A percentile compares a stretch with the other conserved stretches of the same genome.
phyloP scores from a whole-genome alignment of 2,888 invertebrate species.

The Caenorhabditis auriculariae region DNA sequence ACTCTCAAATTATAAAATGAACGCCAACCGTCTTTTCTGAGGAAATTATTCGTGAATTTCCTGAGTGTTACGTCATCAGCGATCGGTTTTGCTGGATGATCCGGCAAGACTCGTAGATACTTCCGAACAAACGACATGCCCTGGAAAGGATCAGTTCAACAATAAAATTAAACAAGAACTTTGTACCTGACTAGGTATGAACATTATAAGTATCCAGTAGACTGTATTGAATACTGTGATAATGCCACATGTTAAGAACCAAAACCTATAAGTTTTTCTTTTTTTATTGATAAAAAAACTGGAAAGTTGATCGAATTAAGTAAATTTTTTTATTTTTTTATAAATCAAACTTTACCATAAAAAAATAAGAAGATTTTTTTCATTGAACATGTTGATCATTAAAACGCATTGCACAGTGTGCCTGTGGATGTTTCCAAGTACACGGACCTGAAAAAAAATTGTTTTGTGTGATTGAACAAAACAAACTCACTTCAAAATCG shows the following conservation, averaged over 20 bases:
- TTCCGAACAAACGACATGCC: conserved; percentile 62
- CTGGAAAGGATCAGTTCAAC: conserved; percentile 28
- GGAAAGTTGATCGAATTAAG: too few relatives aligned
- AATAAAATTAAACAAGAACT: background rate
- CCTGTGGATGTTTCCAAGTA: conserved; percentile 62
- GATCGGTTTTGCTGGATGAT: conserved; percentile 62
- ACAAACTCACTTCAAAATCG: conserved; percentile 58
- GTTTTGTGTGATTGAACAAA: background rate
- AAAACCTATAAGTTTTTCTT: conserved; percentile 48
- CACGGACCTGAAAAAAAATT: conserved; percentile 50
- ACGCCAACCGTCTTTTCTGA: conserved; percentile 54
- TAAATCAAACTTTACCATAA: conserved; percentile 25
- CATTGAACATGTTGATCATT: conserved; percentile 64
- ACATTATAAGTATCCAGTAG: conserved; percentile 63
- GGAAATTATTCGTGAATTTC: conserved; percentile 63
- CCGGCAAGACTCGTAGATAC: conserved; percentile 62
- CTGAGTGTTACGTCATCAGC: conserved; percentile 61
- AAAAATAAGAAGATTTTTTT: too few relatives aligned
- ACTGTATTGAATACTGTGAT: conserved; percentile 61
- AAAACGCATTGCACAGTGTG: conserved; percentile 64
- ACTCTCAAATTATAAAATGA: too few relatives aligned
- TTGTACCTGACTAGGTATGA: conserved; percentile 61
- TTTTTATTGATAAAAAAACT: background rate
- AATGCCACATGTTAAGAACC: conserved; percentile 62
- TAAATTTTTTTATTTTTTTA: background rate